A percentile compares a stretch with the other conserved stretches of the same genome.
phyloP scores from a whole-genome alignment of 2,797 vertebrate species.

The Oreortyx pictus region DNA sequence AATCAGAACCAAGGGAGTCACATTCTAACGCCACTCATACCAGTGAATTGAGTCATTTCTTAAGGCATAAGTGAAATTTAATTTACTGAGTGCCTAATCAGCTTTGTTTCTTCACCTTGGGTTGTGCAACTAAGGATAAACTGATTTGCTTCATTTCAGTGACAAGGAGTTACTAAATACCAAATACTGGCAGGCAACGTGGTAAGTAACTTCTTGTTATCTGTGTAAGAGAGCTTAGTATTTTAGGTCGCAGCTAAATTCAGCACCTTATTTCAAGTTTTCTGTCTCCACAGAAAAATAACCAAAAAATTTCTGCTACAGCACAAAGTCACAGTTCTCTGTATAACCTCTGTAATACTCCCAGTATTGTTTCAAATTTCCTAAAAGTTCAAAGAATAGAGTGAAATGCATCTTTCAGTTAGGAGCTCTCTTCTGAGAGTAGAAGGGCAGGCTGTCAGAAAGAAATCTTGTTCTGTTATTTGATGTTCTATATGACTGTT shows the following conservation, averaged over 20 bases:
- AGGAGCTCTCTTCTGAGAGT: background rate
- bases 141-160: slow-evolving; percentile 35
- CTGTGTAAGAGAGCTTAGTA: background rate
- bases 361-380: background rate
- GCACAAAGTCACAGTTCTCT: background rate
- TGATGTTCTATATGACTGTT: background rate
- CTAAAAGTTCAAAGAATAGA: background rate
- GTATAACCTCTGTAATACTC: background rate
- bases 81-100: slow-evolving; percentile 62
- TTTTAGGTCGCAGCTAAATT: background rate
- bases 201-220: background rate
- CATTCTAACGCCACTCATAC: background rate
- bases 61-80: slow-evolving; percentile 52
- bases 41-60: slow-evolving; percentile 2
- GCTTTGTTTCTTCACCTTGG: slow-evolving; percentile 65
- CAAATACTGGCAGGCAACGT: background rate
- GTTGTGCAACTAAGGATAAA: slow-evolving; percentile 54
- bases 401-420: background rate
- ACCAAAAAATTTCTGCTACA: background rate
- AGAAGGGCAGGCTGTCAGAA: background rate
- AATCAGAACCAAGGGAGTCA: background rate
- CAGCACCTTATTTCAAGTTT: background rate
- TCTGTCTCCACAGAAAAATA: background rate
- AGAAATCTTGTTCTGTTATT: background rate
- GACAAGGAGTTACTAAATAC: slow-evolving; percentile 19